These are phyloP conservation scores for Epizoanthus scotinus DNA, from an alignment of 92 coral and sea anemone genomes.

Conservation along the genomic window DNA sequence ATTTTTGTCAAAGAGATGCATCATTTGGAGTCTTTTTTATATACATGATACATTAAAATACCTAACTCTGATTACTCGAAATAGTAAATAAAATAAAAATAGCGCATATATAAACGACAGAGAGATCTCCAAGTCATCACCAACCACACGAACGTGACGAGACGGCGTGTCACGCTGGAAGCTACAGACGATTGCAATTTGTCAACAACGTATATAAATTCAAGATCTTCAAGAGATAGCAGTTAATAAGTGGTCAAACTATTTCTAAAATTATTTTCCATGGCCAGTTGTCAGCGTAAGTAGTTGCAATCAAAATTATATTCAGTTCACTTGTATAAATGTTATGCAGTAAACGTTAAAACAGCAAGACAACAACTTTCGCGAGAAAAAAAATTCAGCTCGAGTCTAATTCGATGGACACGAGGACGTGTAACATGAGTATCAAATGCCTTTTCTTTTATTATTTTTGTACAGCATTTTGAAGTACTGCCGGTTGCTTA, in stretches of 20 bases:
- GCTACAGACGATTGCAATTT: no score
- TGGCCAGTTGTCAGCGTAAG: constrained; percentile 21
- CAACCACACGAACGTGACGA: no score
- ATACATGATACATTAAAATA: no score
- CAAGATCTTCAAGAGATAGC: no score
- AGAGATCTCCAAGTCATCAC: no score
- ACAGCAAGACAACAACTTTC: constrained; percentile 18
- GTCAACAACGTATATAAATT: no score
- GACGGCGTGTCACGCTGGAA: no score
- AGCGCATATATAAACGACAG: no score
- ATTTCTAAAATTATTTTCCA: constrained; percentile 6
- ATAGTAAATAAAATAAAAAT: no score
- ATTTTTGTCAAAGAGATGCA: no score
- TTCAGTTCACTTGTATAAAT: constrained; percentile 12
- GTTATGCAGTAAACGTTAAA: background rate
- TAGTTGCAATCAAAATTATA: constrained; percentile 5
- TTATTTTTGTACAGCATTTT: constrained; percentile 22
- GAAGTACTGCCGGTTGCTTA: background rate
- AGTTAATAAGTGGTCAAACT: constrained; percentile 2
- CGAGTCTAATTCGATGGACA: constrained; percentile 7
- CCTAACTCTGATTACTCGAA: no score
- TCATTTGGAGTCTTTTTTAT: no score
- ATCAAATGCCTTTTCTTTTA: constrained; percentile 31
- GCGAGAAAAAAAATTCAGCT: constrained; percentile 32
- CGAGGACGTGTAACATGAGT: constrained; percentile 35